Percentiles rank a stretch among this genome's conserved stretches.
Conservation (phyloP, 2,888 invertebrate species). For the Leucoma salicis region DNA sequence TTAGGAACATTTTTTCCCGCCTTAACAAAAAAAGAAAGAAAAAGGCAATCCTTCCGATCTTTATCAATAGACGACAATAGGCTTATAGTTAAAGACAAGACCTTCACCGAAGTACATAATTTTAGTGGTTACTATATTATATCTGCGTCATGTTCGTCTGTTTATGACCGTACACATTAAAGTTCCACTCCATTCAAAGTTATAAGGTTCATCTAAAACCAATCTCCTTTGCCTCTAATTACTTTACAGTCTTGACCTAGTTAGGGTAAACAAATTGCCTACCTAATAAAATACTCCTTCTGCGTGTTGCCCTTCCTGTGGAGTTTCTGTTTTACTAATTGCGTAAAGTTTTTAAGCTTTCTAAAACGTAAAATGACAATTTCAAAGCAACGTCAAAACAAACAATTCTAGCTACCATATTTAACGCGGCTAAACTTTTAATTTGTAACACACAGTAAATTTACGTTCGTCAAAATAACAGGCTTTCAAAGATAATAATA, state of each 20-base stretch:
- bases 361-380: background rate
- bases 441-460: too few relatives aligned
- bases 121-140: too few relatives aligned
- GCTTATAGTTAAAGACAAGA: too few relatives aligned
- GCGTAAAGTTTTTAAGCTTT: background rate
- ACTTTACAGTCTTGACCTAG: slow-evolving; percentile 28
- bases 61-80: too few relatives aligned
- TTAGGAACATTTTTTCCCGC: too few relatives aligned
- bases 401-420: too few relatives aligned
- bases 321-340: slow-evolving; percentile 4
- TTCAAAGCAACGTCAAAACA: background rate
- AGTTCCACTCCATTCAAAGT: slow-evolving; percentile 22
- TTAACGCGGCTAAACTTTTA: too few relatives aligned
- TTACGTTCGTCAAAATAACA: too few relatives aligned
- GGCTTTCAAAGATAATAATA: too few relatives aligned
- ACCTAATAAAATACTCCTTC: slow-evolving; percentile 8
- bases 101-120: too few relatives aligned
- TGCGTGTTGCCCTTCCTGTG: slow-evolving; percentile 5
- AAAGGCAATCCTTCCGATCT: too few relatives aligned
- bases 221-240: slow-evolving; percentile 26
- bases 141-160: background rate
- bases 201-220: slow-evolving; percentile 19
- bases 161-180: slow-evolving; percentile 18
- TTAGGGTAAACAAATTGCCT: slow-evolving; percentile 24
- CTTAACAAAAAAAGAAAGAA: too few relatives aligned